Evolutionary conservation across 2,113 vertebrate genomes (phyloP), one percentile per base, ranked within the genome.

Genomic region (Forbesichthys agassizii): DNA sequence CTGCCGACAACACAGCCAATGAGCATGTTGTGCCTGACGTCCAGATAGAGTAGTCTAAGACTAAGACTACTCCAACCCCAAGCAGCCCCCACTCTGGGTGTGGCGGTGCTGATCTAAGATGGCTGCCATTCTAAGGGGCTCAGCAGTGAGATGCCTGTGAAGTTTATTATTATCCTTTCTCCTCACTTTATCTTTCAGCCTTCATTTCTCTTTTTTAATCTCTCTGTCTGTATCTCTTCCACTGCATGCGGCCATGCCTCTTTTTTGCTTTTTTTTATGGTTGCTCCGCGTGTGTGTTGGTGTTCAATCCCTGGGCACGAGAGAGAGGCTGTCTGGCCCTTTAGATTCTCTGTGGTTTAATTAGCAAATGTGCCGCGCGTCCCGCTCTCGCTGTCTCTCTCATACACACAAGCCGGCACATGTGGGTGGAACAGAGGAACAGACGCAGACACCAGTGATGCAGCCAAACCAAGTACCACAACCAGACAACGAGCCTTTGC

Each of bases 261-360:
- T 20, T 20, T 20, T 20, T 20, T 20, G 20, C 20, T 16, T 20
- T 20, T 20, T 20, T 20, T 20, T 20, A 20, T 20, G 20, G 20
- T 20, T 20, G 20, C 1, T 20, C 20, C 20, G 69, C 49, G 55
- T 61, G 72, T 64, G 63, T 54, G 77, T 46, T 66, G 75, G 66
- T n/a, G 63, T 36, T 56, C 73, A 5, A 36, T 66, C 71, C 81
- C 68, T 33, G 60, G 8, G 13, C 9, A 16, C 55, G 2, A 20
- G 12, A 57, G 66, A 20, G 36, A 57, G 56, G 60, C 75, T 20
- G 55, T 27, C 57, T 16, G 20, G 36, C 36, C 64, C 83, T 71
- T 48, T 2, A 64, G 77, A 69, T 75, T 84, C 80, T 84, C 79
- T 69, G 1, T 51, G 82, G 85, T 84, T 89, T 90, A 86, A 89